phyloP scores from a whole-genome alignment of 37 sponge, comb jelly and placozoan species.

The Cladorhizidae sp. region DNA sequence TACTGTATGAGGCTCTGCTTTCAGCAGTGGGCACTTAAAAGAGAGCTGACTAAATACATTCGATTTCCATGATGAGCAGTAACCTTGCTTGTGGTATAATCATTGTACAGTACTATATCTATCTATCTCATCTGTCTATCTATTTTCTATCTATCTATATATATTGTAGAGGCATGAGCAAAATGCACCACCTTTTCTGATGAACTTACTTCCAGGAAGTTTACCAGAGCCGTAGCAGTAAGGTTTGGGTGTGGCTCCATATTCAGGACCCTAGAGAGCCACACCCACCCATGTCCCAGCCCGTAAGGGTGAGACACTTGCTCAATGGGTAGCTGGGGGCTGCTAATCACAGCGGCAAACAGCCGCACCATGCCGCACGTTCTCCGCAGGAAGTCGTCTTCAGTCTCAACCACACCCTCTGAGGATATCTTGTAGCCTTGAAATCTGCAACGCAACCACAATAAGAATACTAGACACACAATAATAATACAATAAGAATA shows the following conservation, averaged over 20 bases:
- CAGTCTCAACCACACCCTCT: constrained; percentile 71
- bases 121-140: too few relatives aligned
- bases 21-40: too few relatives aligned
- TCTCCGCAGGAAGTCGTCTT: constrained; percentile 73
- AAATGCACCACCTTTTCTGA: too few relatives aligned
- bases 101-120: too few relatives aligned
- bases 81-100: too few relatives aligned
- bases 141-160: too few relatives aligned
- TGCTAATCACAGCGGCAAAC: constrained; percentile 87
- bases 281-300: constrained; percentile 85
- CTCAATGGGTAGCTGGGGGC: constrained; percentile 16
- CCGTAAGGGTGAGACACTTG: constrained; percentile 72
- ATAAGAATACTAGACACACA: background rate
- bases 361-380: constrained; percentile 82
- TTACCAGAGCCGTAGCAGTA: constrained; percentile 81
- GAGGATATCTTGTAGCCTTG: constrained; percentile 75
- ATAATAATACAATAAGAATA: too few relatives aligned
- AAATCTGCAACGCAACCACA: constrained; percentile 40
- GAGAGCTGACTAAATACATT: too few relatives aligned
- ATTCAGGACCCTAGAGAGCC: constrained; percentile 89
- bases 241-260: constrained; percentile 73
- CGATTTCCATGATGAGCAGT: too few relatives aligned
- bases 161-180: too few relatives aligned
- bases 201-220: constrained; percentile 76
- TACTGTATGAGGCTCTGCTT: too few relatives aligned